These are phyloP conservation scores for Seriola dumerili DNA, from an alignment of 2,113 vertebrate species.

Conservation along the genomic window DNA sequence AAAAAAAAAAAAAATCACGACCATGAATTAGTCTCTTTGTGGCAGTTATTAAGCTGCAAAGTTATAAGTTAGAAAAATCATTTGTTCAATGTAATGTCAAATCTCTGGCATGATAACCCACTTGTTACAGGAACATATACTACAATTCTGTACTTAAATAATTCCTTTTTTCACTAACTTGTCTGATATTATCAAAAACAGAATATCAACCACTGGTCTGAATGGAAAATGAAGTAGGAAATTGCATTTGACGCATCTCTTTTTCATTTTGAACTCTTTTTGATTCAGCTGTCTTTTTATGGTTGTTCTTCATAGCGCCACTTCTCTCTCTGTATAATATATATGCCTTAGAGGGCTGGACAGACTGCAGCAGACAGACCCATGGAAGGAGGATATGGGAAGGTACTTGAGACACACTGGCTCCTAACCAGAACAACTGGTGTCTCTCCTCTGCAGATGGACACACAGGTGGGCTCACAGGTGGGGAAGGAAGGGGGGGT, in stretches of 20 bases:
- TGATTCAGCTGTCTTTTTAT: background rate
- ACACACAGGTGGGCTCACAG: slow-evolving; percentile 86
- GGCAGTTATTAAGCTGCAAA: background rate
- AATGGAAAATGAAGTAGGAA: background rate
- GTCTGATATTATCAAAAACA: background rate
- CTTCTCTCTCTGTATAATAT: slow-evolving; percentile 9
- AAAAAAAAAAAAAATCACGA: background rate
- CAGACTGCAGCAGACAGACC: slow-evolving; percentile 64
- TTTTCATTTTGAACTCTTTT: background rate
- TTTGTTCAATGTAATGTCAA: background rate
- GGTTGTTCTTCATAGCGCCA: background rate
- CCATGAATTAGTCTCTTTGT: slow-evolving; percentile 9
- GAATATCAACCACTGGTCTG: background rate
- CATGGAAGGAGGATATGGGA: slow-evolving; percentile 59
- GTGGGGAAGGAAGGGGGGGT: slow-evolving; percentile 71
- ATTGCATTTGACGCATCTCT: background rate
- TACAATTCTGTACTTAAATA: background rate
- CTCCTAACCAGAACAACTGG: slow-evolving; percentile 85
- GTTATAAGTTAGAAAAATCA: no score
- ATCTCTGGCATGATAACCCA: background rate
- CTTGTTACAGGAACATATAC: background rate
- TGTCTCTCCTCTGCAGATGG: slow-evolving; percentile 83
- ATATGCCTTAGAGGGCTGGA: slow-evolving; percentile 31
- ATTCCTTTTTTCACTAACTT: background rate
- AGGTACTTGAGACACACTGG: slow-evolving; percentile 82